These are phyloP conservation scores for Apamea sordens DNA, from an alignment of 2,888 invertebrate genomes.

Conservation along the genomic window DNA sequence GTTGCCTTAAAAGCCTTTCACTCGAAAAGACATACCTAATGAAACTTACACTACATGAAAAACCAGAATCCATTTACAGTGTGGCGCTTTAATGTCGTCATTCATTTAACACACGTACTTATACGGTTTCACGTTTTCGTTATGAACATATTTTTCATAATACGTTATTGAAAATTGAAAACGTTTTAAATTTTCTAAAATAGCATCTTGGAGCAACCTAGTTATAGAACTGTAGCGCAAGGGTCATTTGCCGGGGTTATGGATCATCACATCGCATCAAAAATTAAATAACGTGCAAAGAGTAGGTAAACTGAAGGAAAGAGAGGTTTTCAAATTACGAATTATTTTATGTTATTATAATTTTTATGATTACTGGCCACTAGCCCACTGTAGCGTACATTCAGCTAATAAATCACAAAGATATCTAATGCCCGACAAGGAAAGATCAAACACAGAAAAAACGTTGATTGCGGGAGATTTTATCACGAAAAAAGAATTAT, in stretches of 20 bases:
- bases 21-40: not conserved
- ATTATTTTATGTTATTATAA: no score
- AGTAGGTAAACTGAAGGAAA: not conserved
- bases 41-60: not conserved
- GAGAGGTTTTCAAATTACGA: no score
- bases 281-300: not conserved
- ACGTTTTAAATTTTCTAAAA: not conserved
- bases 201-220: not conserved
- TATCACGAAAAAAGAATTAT: slow-evolving; percentile 1
- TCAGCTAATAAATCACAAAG: slow-evolving; percentile 21
- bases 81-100: not conserved
- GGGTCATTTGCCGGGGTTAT: not conserved
- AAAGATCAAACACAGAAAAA: slow-evolving; percentile 13
- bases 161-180: not conserved
- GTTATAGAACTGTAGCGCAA: not conserved
- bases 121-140: not conserved
- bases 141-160: no score
- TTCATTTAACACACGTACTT: not conserved
- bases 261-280: not conserved
- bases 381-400: not conserved
- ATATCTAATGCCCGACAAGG: slow-evolving; percentile 19
- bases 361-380: not conserved
- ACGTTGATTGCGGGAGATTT: not conserved
- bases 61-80: not conserved
- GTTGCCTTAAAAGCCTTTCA: not conserved